Percentiles rank a stretch among this genome's conserved stretches.
These are phyloP conservation scores for Semotilus atromaculatus DNA, from an alignment of 2,797 vertebrate genomes.

Conservation along the genomic window DNA sequence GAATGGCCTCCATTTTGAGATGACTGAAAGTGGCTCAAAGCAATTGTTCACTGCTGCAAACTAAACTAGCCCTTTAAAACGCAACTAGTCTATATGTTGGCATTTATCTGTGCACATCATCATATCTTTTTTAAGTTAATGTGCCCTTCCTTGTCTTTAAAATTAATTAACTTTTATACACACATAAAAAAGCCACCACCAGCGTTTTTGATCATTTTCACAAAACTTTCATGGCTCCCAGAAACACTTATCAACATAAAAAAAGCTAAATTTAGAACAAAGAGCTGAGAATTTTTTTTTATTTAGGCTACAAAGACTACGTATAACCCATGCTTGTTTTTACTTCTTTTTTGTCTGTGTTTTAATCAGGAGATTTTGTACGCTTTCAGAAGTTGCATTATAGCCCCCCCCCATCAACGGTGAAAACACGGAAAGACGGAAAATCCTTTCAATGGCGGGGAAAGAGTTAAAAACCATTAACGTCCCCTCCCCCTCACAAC, in stretches of 20 bases:
- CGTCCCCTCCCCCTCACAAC: too few relatives aligned
- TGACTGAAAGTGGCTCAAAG: not conserved
- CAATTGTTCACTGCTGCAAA: slow-evolving; percentile 10
- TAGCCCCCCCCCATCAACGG: too few relatives aligned
- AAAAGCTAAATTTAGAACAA: too few relatives aligned
- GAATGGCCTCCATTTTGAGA: slow-evolving; percentile 3
- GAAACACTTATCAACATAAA: not conserved
- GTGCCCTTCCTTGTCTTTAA: not conserved
- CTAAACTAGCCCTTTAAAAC: not conserved
- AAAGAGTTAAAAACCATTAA: not conserved
- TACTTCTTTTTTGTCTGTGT: too few relatives aligned
- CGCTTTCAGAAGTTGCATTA: too few relatives aligned
- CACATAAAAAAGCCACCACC: not conserved
- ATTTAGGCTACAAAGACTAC: too few relatives aligned
- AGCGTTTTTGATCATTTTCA: not conserved
- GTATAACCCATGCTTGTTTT: too few relatives aligned
- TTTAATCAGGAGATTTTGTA: too few relatives aligned
- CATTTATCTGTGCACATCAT: not conserved
- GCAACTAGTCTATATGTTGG: not conserved
- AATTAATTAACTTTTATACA: not conserved
- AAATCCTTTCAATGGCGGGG: too few relatives aligned
- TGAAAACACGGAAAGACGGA: too few relatives aligned
- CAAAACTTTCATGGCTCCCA: not conserved
- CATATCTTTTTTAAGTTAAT: not conserved
- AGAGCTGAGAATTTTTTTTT: too few relatives aligned